phyloP scores from a whole-genome alignment of 2,113 vertebrate genomes.

The Mus musculus region DNA sequence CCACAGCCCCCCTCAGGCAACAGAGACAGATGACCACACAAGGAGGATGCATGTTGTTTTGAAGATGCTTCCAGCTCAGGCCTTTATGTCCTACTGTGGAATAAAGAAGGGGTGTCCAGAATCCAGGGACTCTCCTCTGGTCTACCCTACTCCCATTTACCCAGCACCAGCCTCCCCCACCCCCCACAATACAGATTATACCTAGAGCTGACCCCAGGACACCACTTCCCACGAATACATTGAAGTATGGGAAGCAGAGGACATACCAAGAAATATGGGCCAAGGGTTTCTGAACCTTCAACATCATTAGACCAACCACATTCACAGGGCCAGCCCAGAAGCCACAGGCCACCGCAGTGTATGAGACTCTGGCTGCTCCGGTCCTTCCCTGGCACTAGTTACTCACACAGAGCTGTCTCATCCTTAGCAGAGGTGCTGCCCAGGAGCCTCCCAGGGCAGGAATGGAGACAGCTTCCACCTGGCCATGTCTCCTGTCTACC shows the following conservation, averaged over 20 bases:
- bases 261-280: too few species aligned
- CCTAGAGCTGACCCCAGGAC: background rate
- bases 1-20: background rate
- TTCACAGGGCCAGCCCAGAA: background rate
- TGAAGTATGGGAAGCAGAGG: background rate
- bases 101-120: background rate
- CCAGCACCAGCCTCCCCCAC: background rate
- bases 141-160: background rate
- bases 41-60: background rate
- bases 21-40: background rate
- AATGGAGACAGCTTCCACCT: background rate
- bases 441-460: too few species aligned
- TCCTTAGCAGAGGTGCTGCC: background rate
- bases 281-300: background rate
- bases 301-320: too few species aligned
- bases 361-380: accelerated
- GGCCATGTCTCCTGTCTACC: background rate
- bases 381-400: background rate
- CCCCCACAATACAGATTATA: background rate
- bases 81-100: background rate
- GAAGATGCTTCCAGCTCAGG: background rate
- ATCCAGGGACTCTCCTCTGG: background rate
- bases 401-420: background rate
- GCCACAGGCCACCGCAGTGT: accelerated
- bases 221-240: accelerated